These are phyloP conservation scores for Gorilla gorilla DNA, from an alignment of 2,113 vertebrate species.

Conservation along the genomic window DNA sequence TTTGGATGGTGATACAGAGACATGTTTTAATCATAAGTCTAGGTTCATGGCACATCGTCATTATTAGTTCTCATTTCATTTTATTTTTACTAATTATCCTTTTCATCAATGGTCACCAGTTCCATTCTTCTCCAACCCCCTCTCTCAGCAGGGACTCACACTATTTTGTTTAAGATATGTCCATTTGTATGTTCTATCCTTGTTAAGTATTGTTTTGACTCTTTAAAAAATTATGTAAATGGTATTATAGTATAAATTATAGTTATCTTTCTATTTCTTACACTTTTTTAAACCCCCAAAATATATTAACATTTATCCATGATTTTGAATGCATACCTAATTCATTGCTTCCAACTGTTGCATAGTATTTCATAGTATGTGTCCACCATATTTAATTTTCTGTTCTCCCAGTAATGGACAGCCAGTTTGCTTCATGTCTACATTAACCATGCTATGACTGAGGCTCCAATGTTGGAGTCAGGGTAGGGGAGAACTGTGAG, in stretches of 20 bases:
- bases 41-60: background rate
- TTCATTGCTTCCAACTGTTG: background rate
- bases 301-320: background rate
- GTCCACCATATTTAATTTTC: background rate
- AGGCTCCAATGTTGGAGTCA: rapidly evolving
- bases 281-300: background rate
- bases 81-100: background rate
- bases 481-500: background rate
- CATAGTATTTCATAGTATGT: background rate
- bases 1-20: background rate
- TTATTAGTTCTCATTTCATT: background rate
- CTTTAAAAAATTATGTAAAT: background rate
- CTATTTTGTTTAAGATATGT: background rate
- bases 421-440: background rate
- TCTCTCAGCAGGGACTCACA: background rate
- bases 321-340: background rate
- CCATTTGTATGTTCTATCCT: background rate
- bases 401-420: background rate
- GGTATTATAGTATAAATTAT: background rate
- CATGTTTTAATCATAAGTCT: background rate
- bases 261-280: background rate
- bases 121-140: background rate
- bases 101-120: background rate
- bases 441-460: background rate
- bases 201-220: background rate